Conservation (phyloP, 2,888 invertebrate species). For the Orthonevra nobilis region DNA sequence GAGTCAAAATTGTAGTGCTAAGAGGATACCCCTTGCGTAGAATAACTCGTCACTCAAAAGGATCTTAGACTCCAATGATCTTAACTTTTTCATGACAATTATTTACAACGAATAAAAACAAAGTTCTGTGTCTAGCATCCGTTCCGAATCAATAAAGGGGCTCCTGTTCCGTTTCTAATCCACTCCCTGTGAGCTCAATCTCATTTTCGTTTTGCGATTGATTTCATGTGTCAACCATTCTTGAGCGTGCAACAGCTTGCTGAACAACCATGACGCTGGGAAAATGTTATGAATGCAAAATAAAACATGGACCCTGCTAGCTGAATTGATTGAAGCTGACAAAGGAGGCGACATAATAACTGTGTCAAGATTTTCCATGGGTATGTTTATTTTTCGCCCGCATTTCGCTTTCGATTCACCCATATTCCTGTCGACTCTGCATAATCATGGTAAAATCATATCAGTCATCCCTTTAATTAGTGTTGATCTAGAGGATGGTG, state of each 20-base stretch:
- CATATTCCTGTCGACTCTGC: conserved; percentile 37
- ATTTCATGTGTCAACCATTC: conserved; percentile 57
- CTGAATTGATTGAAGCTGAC: conserved; percentile 55
- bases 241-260: conserved; percentile 57
- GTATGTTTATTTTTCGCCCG: conserved; percentile 14
- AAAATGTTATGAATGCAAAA: conserved; percentile 63
- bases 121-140: too few relatives aligned
- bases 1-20: too few relatives aligned
- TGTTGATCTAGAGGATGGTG: not conserved
- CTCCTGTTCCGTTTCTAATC: not conserved
- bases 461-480: conserved; percentile 55
- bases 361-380: conserved; percentile 57
- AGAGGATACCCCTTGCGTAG: too few relatives aligned
- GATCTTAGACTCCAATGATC: too few relatives aligned
- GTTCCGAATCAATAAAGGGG: conserved; percentile 13
- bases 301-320: conserved; percentile 19
- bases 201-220: conserved; percentile 56
- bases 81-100: too few relatives aligned
- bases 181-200: conserved; percentile 6
- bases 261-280: conserved; percentile 19
- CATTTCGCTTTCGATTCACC: conserved; percentile 22
- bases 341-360: conserved; percentile 26
- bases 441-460: conserved; percentile 49
- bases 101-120: too few relatives aligned
- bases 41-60: too few relatives aligned